Evolutionary conservation across 2,113 vertebrate genomes (phyloP), one percentile per base, ranked within the genome.

Genomic region (Dendropsophus ebraccatus): DNA sequence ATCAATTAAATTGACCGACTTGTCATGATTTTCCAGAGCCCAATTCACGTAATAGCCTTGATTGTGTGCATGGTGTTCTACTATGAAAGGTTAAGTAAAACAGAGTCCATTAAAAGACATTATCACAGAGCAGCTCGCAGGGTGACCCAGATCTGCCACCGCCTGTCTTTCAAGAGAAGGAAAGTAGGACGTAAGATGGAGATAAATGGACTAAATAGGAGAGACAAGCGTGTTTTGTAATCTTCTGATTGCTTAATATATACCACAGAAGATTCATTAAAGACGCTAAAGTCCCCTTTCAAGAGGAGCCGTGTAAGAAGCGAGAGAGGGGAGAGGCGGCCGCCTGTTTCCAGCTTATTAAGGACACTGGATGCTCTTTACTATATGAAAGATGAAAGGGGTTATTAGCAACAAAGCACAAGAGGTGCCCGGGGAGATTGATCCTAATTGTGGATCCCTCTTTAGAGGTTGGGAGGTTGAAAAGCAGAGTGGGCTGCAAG

Each of bases 141-240:
- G 65, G 1, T 89, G 90, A 92, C 91, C 93, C 90, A 91, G 80
- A 90, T 93, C 90, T 88, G 86, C 88, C 84, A 75, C 89, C 88
- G 88, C 87, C 45, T 86, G 87, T 86, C 87, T 87, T 89, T 85
- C 76, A 86, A 89, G 88, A 90, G 91, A 88, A 87, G 82, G 35
- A 58, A 92, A 91, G 90, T 88, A 89, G 92, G 90, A 87, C 91
- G 69, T 86, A 87, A 82, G 88, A 88, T 90, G 85, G 87, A 90
- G 89, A 90, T 75, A 89, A 87, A 88, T 87, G 58, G 90, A 90
- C 83, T 77, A 85, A 86, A 88, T 87, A 32, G 87, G 87, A 91
- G 88, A 72, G 82, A 80, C 84, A 85, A 85, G 84, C 35, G 77
- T 58, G 74, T 84, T 87, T 84, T 89, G 87, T 91, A 87, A 88